phyloP scores from a whole-genome alignment of 2,888 invertebrate genomes.

The Auanema freiburgensis region DNA sequence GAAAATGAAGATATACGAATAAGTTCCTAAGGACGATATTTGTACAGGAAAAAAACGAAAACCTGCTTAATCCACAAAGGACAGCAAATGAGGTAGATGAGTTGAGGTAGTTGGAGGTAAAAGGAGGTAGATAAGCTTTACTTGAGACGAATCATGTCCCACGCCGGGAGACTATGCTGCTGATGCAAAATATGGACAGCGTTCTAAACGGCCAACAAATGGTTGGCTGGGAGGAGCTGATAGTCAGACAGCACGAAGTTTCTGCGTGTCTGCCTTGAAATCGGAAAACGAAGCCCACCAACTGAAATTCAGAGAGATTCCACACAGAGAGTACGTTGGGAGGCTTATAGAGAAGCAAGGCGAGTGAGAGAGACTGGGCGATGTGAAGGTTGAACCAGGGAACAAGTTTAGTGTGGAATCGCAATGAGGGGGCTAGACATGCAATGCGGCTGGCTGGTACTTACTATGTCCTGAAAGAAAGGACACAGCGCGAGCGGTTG shows the following conservation, averaged over 20 bases:
- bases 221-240: conserved; percentile 1
- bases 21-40: background rate
- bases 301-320: too few relatives aligned
- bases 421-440: too few relatives aligned
- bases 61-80: background rate
- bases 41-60: conserved; percentile 1
- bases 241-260: background rate
- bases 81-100: background rate
- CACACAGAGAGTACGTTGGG: background rate
- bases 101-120: conserved; percentile 2
- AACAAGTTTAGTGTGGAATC: too few relatives aligned
- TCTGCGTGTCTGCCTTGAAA: conserved; percentile 1
- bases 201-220: background rate
- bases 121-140: background rate
- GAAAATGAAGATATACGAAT: conserved; percentile 2
- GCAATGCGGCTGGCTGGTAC: conserved; percentile 5
- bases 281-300: too few relatives aligned
- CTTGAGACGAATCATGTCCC: conserved; percentile 4
- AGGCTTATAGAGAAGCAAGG: background rate
- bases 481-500: conserved; percentile 10
- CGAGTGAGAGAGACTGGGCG: background rate
- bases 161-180: background rate
- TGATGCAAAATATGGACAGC: conserved; percentile 7
- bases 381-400: background rate
- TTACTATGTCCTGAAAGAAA: conserved; percentile 19